Percentiles rank a stretch among this genome's conserved stretches.
Conservation (phyloP, 2,888 invertebrate species). For the Cryptocephalus moraei region DNA sequence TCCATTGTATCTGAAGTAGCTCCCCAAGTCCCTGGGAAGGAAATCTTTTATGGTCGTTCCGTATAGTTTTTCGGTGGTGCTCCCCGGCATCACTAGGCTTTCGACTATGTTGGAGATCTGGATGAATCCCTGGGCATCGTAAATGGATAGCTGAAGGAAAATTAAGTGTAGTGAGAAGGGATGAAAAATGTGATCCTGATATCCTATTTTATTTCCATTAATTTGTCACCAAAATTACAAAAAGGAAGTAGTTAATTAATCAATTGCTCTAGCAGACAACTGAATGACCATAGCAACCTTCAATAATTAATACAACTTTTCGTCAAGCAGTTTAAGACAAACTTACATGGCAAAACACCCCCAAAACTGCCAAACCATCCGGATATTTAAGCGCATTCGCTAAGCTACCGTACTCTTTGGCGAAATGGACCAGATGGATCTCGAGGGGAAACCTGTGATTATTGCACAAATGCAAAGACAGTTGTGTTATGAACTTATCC, state of each 20-base stretch:
- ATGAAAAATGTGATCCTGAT: too few species aligned
- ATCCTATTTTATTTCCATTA: too few species aligned
- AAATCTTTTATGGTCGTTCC: slow-evolving; percentile 37
- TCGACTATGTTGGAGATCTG: slow-evolving; percentile 17
- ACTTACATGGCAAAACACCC: slow-evolving; percentile 50
- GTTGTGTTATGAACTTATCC: too few species aligned
- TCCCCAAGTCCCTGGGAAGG: slow-evolving; percentile 43
- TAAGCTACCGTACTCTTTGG: slow-evolving; percentile 40
- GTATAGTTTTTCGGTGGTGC: too few species aligned
- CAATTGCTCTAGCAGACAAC: too few species aligned
- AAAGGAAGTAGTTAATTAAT: too few species aligned
- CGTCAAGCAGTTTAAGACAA: too few species aligned
- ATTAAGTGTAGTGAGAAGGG: too few species aligned
- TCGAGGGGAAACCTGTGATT: slow-evolving; percentile 50
- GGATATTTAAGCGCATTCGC: slow-evolving; percentile 41
- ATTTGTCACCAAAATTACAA: too few species aligned
- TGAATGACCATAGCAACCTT: too few species aligned
- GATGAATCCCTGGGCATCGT: slow-evolving; percentile 30
- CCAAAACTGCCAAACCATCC: slow-evolving; percentile 54
- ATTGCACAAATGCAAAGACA: too few species aligned
- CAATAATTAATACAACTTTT: too few species aligned
- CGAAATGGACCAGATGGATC: slow-evolving; percentile 58
- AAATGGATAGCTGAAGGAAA: slow-evolving; percentile 29
- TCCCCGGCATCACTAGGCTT: slow-evolving; percentile 12
- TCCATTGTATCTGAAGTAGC: slow-evolving; percentile 50